Conservation (phyloP, 1,140 invertebrate species). For the Dinothrombium tinctorium region DNA sequence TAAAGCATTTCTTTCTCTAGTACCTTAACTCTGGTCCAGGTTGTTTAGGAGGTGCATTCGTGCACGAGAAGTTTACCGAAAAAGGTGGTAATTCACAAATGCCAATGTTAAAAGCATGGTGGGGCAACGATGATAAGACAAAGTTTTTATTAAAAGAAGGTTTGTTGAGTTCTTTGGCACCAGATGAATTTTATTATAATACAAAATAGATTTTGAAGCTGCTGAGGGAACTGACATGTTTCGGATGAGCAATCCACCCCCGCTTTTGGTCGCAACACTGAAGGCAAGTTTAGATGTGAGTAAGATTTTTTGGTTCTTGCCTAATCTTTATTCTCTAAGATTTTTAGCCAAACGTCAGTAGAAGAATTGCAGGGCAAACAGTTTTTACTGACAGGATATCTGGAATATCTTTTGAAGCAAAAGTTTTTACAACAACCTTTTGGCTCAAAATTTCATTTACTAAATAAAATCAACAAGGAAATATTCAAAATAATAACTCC, state of each 20-base stretch:
- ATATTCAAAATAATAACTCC: slow-evolving; percentile 28
- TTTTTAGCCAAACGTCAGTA: slow-evolving; percentile 28
- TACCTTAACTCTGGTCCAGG: slow-evolving; percentile 34
- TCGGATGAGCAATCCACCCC: slow-evolving; percentile 30
- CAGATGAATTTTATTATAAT: slow-evolving; percentile 10
- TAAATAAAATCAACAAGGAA: slow-evolving; percentile 5
- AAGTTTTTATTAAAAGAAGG: slow-evolving; percentile 16
- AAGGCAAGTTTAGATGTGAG: slow-evolving; percentile 20
- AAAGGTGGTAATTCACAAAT: slow-evolving; percentile 11
- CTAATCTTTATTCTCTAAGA: slow-evolving; percentile 18
- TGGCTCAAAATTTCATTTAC: slow-evolving; percentile 3
- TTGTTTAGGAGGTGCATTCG: slow-evolving; percentile 27
- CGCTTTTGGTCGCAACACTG: slow-evolving; percentile 25
- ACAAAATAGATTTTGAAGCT: slow-evolving; percentile 25
- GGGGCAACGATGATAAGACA: slow-evolving; percentile 19
- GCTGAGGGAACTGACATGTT: slow-evolving; percentile 26
- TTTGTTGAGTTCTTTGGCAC: slow-evolving; percentile 4
- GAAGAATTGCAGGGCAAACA: slow-evolving; percentile 26
- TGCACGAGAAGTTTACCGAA: slow-evolving; percentile 22
- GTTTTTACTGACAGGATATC: slow-evolving; percentile 29
- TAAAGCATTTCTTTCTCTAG: slow-evolving; percentile 18
- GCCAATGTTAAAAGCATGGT: slow-evolving; percentile 22
- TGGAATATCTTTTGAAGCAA: slow-evolving; percentile 27
- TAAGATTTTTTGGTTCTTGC: slow-evolving; percentile 1
- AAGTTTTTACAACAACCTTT: no score